Conservation (phyloP, 2,113 vertebrate genomes). For the Centrocercus urophasianus region DNA sequence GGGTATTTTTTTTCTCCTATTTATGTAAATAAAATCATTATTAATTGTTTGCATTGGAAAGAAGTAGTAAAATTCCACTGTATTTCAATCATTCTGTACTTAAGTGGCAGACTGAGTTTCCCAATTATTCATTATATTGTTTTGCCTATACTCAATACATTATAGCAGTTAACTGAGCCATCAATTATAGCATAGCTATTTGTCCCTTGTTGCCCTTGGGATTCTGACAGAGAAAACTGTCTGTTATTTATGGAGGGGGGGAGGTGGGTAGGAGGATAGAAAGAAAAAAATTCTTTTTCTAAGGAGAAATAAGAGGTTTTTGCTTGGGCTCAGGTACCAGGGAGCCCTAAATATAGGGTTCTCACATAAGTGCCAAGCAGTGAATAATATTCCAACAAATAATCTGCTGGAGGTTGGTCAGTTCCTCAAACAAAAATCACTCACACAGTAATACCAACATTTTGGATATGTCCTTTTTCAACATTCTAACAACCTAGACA, state of each 20-base stretch:
- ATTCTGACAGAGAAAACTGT: background rate
- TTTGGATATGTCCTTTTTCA: background rate
- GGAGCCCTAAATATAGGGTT: background rate
- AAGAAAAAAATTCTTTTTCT: background rate
- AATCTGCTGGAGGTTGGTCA: background rate
- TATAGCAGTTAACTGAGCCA: conserved; percentile 11
- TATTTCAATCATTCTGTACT: background rate
- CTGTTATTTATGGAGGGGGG: rapidly evolving
- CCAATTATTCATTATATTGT: background rate
- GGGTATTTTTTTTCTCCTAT: background rate
- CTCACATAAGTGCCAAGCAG: background rate
- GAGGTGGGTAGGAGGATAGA: background rate
- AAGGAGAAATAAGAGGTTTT: background rate
- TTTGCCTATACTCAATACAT: background rate
- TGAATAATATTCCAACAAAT: background rate
- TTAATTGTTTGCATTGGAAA: background rate
- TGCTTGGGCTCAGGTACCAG: background rate
- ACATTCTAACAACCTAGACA: background rate
- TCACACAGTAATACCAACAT: background rate
- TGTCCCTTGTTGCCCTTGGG: background rate
- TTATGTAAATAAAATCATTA: background rate
- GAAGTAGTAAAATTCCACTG: background rate
- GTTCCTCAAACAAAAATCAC: background rate
- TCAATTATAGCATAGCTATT: background rate
- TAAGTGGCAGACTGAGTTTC: background rate